Conservation (phyloP, 2,888 invertebrate genomes). For the Eupithecia dodoneata region DNA sequence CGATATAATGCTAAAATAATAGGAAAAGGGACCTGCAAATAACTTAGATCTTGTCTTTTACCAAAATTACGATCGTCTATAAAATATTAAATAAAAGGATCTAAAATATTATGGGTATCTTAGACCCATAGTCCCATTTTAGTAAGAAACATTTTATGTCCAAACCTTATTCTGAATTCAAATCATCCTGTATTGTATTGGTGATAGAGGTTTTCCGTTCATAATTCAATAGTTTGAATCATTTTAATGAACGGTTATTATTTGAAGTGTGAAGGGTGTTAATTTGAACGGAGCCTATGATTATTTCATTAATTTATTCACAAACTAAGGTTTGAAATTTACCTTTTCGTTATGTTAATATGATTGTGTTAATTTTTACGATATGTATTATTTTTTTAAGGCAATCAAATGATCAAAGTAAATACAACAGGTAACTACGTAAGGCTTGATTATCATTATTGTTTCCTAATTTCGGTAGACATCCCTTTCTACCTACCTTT, state of each 20-base stretch:
- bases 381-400: neutral
- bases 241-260: constrained; percentile 28
- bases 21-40: neutral
- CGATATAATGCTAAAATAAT: neutral
- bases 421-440: too few species aligned
- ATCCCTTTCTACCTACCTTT: too few species aligned
- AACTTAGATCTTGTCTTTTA: neutral
- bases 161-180: neutral
- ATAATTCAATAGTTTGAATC: constrained; percentile 15
- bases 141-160: neutral
- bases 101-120: neutral
- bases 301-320: constrained; percentile 1
- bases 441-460: too few species aligned
- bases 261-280: constrained; percentile 30
- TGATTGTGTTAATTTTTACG: neutral
- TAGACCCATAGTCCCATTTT: neutral
- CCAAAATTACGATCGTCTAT: neutral
- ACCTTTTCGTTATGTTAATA: neutral
- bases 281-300: constrained; percentile 24
- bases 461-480: too few species aligned
- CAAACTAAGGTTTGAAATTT: neutral
- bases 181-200: constrained; percentile 9
- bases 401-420: too few species aligned
- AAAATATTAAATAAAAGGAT: constrained; percentile 1
- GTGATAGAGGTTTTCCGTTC: constrained; percentile 7